Percentiles rank a stretch among this genome's conserved stretches.
Conservation (phyloP, 2,113 vertebrate genomes). For the Phalacrocorax brasilianus region DNA sequence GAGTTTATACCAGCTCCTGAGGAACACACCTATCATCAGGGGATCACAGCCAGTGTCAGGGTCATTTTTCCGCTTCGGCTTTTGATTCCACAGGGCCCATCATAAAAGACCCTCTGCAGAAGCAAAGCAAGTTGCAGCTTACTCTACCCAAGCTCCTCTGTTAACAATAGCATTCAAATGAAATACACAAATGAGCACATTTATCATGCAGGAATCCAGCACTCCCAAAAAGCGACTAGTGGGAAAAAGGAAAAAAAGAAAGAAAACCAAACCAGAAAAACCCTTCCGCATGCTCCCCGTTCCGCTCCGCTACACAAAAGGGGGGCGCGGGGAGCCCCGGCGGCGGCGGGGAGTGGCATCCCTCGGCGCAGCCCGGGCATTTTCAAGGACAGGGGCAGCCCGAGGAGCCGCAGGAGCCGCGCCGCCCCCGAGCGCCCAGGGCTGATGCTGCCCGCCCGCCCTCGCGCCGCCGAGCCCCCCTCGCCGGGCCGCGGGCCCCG, state of each 20-base stretch:
- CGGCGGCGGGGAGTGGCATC: not conserved
- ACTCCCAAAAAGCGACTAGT: not conserved
- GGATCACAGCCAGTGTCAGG: not conserved
- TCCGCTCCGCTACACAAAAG: not conserved
- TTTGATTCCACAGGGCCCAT: not conserved
- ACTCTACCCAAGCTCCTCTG: not conserved
- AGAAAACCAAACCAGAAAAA: not conserved
- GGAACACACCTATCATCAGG: accelerated
- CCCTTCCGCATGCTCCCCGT: too few relatives aligned
- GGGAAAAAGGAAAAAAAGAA: not conserved
- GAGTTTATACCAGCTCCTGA: not conserved
- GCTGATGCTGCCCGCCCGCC: not conserved
- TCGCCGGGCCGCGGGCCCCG: too few relatives aligned
- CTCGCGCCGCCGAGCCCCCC: not conserved
- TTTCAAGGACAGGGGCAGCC: not conserved
- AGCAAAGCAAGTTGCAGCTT: not conserved
- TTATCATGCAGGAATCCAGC: slow-evolving; percentile 40
- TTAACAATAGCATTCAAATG: slow-evolving; percentile 40
- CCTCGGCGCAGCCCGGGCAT: not conserved
- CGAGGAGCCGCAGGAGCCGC: not conserved
- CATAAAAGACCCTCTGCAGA: not conserved
- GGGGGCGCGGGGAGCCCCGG: not conserved
- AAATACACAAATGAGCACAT: slow-evolving; percentile 26
- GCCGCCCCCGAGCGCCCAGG: not conserved
- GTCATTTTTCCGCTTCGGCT: not conserved